A percentile compares a stretch with the other conserved stretches of the same genome.
These are phyloP conservation scores for Lanistes nyassanus DNA, from an alignment of 1,140 invertebrate genomes.

Conservation along the genomic window DNA sequence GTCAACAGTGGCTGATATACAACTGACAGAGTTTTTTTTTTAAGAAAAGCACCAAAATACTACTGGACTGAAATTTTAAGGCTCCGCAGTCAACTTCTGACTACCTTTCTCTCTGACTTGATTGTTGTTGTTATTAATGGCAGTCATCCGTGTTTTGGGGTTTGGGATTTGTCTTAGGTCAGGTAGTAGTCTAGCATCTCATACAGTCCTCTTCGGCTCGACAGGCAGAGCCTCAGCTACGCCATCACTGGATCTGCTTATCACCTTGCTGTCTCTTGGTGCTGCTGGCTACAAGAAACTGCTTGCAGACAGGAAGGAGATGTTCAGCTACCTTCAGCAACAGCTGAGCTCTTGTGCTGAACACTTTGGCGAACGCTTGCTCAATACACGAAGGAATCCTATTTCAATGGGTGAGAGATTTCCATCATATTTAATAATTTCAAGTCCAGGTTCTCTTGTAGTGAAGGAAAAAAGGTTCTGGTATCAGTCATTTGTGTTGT, in stretches of 20 bases:
- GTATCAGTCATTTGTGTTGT: too few relatives aligned
- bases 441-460: too few relatives aligned
- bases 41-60: too few relatives aligned
- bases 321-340: slow-evolving; percentile 76
- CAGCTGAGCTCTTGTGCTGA: slow-evolving; percentile 73
- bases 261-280: slow-evolving; percentile 82
- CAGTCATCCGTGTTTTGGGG: neutral
- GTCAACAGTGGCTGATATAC: too few relatives aligned
- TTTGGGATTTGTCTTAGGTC: neutral
- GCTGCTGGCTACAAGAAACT: slow-evolving; percentile 76
- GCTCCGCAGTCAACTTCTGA: too few relatives aligned
- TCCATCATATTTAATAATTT: too few relatives aligned
- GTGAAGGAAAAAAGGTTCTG: too few relatives aligned
- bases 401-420: slow-evolving; percentile 78
- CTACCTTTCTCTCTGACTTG: too few relatives aligned
- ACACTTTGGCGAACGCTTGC: slow-evolving; percentile 74
- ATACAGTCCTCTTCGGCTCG: neutral
- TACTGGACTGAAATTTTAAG: too few relatives aligned
- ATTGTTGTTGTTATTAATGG: neutral
- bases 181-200: too few relatives aligned
- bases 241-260: slow-evolving; percentile 82
- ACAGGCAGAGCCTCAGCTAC: slow-evolving; percentile 79
- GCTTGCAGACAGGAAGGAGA: slow-evolving; percentile 74
- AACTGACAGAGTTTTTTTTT: too few relatives aligned
- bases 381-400: slow-evolving; percentile 77